Evolutionary conservation across 2,888 invertebrate species (phyloP).

Genomic region (Pardosa pseudoannulata): DNA sequence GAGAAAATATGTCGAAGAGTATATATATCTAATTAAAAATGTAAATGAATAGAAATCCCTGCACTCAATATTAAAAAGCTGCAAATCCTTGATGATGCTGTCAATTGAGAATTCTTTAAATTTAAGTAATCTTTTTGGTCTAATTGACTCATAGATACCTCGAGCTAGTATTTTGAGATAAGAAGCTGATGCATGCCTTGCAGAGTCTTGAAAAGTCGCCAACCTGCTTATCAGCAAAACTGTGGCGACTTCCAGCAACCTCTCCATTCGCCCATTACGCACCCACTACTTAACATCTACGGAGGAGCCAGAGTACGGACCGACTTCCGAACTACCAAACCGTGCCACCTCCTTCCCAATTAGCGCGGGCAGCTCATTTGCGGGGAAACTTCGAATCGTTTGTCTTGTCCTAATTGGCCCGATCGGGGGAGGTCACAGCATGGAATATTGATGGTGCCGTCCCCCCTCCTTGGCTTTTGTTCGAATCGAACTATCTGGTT

Average conservation of each 20-base stretch:
- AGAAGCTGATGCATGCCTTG: too few relatives aligned
- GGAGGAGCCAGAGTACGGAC: slow-evolving; percentile 17
- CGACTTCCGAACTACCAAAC: slow-evolving; percentile 30
- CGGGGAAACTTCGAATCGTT: slow-evolving; percentile 54
- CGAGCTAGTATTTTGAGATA: too few relatives aligned
- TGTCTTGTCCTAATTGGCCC: slow-evolving; percentile 69
- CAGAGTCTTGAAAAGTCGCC: slow-evolving; percentile 13
- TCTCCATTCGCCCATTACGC: neutral
- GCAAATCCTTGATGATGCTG: too few relatives aligned
- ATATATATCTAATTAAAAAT: too few relatives aligned
- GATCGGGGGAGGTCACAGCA: slow-evolving; percentile 26
- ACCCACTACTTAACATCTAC: neutral
- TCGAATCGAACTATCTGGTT: slow-evolving; percentile 19
- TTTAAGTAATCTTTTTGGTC: too few relatives aligned
- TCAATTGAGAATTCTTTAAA: too few relatives aligned
- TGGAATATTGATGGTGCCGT: slow-evolving; percentile 53
- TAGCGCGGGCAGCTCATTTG: slow-evolving; percentile 65
- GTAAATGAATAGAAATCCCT: too few relatives aligned
- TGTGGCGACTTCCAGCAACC: slow-evolving; percentile 18
- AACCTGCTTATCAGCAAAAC: neutral
- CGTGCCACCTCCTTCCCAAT: slow-evolving; percentile 46
- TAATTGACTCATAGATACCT: too few relatives aligned
- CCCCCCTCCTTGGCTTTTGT: slow-evolving; percentile 28
- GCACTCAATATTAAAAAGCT: too few relatives aligned
- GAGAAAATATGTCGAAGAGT: too few relatives aligned